Base-by-base conservation (phyloP, 1,140 invertebrate species). In the Conus ventricosus region DNA sequence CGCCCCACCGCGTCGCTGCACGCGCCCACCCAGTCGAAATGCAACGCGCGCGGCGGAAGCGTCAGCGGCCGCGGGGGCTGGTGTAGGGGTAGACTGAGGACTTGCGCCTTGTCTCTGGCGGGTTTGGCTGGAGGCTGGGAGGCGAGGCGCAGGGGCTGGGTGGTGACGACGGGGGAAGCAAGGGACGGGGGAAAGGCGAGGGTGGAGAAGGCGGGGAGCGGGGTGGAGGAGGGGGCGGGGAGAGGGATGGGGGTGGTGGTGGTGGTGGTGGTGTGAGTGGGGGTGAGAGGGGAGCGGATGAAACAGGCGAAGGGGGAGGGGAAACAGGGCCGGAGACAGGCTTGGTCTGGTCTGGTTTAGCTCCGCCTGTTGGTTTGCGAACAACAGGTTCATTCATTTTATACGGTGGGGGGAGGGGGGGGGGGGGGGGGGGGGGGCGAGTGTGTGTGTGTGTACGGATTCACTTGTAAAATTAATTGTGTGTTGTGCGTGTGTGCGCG, bases 11-110 rank as follows among this genome's bases (percentile, higher is more conserved):
- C 51, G 25, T 84, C 54, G 27, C 67, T 85, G 57, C 57, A 85
- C 5, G n/a, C 54, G 80, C 84, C 85, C 63, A 57, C 23, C 6
- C 8, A n/a, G 85, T 87, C 75, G 53, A 39, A 78, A 54, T 87
- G 85, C 39, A 87, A 57, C 11, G 85, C 85, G 0, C 85, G 67
- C 1, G 85, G 85, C 6, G 67, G 55, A 6, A n/a, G 17, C 5
- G 6, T n/a, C 27, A 27, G 11, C 51, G 5, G 84, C 25, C 75
- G 60, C 63, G 25, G 84, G 3, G 25, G 67, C 63, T 71, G 60
- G 5, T 76, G 67, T 53, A 10, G 67, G 3, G 39, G 39, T 39
- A 39, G 39, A 39, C 39, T 39, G 39, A 39, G 39, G 39, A 39
- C 53, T n/a, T 20, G 8, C 53, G 23, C 81, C 23, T 7, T 2